Base-by-base conservation (phyloP, 2,888 invertebrate genomes). In the Flabesymbios commensalis region DNA sequence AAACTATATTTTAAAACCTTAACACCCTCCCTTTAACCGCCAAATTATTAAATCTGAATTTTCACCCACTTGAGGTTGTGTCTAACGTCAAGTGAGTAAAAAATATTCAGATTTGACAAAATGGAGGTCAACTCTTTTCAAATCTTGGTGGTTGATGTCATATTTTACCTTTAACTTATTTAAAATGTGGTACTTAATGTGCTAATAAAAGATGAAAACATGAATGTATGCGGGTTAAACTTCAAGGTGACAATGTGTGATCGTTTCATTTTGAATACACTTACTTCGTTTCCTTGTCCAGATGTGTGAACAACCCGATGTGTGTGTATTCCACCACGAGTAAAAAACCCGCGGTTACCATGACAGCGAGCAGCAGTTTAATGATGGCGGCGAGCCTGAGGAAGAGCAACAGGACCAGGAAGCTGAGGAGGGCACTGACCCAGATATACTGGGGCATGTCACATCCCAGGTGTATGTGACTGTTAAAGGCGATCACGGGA, bases 331-430 rank as follows among this genome's bases (percentile, higher is more conserved):
- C 88, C 78, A 94, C 91, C 59, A 92, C 88, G 26, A 92, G 84
- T 74, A 90, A 87, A 78, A 92, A 93, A 33, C 91, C 88, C 2
- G 90, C 89, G 88, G 92, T 91, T 60, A 91, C 87, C 45, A 78
- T 41, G 2, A 90, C 82, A 56, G 93, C 86, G 28, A 94, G 85
- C 52, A 89, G 84, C 5, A 90, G 88, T 83, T 94, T 94, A 66
- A 93, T 87, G 67, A 92, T 83, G 69, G 94, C 91, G 7, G 93
- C 92, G 55, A 94, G 86, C 65, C 89, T 86, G 54, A 94, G 86
- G 83, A 94, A 94, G 62, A 93, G 88, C 0, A 93, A 90, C 31
- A 93, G 91, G 0, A 91, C 89, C 61, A 94, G 86, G 84, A 91
- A 91, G 56, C 91, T 90, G 70, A 94, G 86, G 57, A 92, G 88